Evolutionary conservation across 2,888 invertebrate genomes (phyloP).

Genomic region (Flexamia atlantica): DNA sequence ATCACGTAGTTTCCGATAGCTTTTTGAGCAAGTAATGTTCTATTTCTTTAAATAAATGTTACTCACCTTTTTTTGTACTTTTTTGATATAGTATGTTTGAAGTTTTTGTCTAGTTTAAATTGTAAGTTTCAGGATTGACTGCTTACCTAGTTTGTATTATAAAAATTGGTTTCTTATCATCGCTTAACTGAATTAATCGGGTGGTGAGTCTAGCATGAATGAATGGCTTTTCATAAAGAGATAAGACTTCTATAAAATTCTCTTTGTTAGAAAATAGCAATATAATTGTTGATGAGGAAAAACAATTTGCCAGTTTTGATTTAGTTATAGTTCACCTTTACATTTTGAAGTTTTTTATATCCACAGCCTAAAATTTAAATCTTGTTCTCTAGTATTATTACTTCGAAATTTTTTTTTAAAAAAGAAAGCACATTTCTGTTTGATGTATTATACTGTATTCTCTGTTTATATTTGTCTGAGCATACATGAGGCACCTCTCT

Average conservation of each 20-base stretch:
- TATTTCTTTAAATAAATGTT: slow-evolving; percentile 48
- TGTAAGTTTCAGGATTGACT: slow-evolving; percentile 21
- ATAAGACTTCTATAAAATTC: slow-evolving; percentile 21
- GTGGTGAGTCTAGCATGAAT: slow-evolving; percentile 13
- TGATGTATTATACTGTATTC: slow-evolving; percentile 20
- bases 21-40: slow-evolving; percentile 18
- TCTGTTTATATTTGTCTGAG: slow-evolving; percentile 39
- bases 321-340: neutral
- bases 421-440: neutral
- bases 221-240: slow-evolving; percentile 7
- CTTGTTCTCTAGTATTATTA: too few relatives aligned
- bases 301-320: neutral
- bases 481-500: slow-evolving; percentile 50
- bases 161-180: neutral
- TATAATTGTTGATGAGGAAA: neutral
- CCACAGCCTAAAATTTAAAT: neutral
- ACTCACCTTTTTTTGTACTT: slow-evolving; percentile 44
- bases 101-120: slow-evolving; percentile 13
- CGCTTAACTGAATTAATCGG: neutral
- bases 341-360: neutral
- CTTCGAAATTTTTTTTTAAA: neutral
- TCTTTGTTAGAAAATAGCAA: slow-evolving; percentile 34
- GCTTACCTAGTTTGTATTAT: slow-evolving; percentile 16
- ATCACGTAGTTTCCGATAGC: slow-evolving; percentile 44
- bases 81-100: slow-evolving; percentile 44